Percentiles rank a stretch among this genome's conserved stretches.
Evolutionary conservation across 2,888 invertebrate species (phyloP).

Genomic region (Mystacides longicornis): DNA sequence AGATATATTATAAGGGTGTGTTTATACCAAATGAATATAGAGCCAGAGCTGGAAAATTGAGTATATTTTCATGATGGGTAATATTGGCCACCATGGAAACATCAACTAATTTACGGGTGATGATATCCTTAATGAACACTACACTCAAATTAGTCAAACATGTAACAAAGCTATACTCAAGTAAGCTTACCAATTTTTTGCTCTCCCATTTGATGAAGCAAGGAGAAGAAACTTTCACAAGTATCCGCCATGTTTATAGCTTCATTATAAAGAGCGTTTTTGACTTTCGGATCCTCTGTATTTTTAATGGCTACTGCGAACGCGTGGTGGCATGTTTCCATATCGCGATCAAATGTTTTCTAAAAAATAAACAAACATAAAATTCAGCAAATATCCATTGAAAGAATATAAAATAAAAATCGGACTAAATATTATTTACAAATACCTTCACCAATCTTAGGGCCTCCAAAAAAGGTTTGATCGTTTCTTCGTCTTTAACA

Average conservation of each 20-base stretch:
- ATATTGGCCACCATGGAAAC: too few relatives aligned
- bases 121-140: too few relatives aligned
- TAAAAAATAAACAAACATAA: background rate
- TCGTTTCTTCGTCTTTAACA: slow-evolving; percentile 6
- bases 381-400: too few relatives aligned
- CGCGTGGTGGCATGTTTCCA: slow-evolving; percentile 11
- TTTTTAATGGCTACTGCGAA: slow-evolving; percentile 13
- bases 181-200: slow-evolving; percentile 12
- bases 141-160: too few relatives aligned
- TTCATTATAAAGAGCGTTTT: slow-evolving; percentile 13
- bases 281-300: background rate
- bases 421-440: too few relatives aligned
- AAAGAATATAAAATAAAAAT: too few relatives aligned
- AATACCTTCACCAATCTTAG: slow-evolving; percentile 18
- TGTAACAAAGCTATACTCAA: too few relatives aligned
- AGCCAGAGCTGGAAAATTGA: too few relatives aligned
- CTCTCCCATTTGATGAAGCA: slow-evolving; percentile 28
- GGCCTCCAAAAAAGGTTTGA: slow-evolving; percentile 14
- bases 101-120: too few relatives aligned
- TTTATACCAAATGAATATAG: too few relatives aligned
- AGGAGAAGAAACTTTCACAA: slow-evolving; percentile 32
- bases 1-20: too few relatives aligned
- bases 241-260: slow-evolving; percentile 27
- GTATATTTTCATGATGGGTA: too few relatives aligned
- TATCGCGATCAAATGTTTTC: background rate